Evolutionary conservation across 2,797 vertebrate species (phyloP).

Genomic region (Pseudochirops cupreus): DNA sequence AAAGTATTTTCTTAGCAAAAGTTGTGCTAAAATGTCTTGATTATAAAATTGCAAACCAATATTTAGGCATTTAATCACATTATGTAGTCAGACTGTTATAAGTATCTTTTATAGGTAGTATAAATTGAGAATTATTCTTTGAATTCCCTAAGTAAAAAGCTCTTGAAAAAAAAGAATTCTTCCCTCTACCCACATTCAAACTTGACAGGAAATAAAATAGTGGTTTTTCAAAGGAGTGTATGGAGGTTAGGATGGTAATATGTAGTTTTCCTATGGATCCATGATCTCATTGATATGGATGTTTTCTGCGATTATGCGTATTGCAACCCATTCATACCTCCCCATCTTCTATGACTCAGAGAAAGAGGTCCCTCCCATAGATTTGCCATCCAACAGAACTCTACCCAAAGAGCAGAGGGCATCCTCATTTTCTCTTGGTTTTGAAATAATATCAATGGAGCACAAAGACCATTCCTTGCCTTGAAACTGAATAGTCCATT

Average conservation of each 20-base stretch:
- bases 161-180: neutral
- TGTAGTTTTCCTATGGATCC: neutral
- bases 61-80: neutral
- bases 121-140: neutral
- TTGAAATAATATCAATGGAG: too few relatives aligned
- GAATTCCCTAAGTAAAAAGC: neutral
- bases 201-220: neutral
- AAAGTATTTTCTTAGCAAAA: neutral
- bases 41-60: conserved; percentile 6
- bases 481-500: too few relatives aligned
- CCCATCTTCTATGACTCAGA: neutral
- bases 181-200: neutral
- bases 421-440: too few relatives aligned
- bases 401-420: too few relatives aligned
- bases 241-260: neutral
- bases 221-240: neutral
- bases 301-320: neutral
- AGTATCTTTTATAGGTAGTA: neutral
- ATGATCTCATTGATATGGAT: neutral
- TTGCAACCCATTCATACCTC: neutral
- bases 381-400: neutral
- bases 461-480: too few relatives aligned
- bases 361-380: neutral
- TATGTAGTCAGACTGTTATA: neutral
- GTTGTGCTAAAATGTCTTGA: neutral